Evolutionary conservation across 2,113 vertebrate species (phyloP).

Genomic region (Gallinago undulata): DNA sequence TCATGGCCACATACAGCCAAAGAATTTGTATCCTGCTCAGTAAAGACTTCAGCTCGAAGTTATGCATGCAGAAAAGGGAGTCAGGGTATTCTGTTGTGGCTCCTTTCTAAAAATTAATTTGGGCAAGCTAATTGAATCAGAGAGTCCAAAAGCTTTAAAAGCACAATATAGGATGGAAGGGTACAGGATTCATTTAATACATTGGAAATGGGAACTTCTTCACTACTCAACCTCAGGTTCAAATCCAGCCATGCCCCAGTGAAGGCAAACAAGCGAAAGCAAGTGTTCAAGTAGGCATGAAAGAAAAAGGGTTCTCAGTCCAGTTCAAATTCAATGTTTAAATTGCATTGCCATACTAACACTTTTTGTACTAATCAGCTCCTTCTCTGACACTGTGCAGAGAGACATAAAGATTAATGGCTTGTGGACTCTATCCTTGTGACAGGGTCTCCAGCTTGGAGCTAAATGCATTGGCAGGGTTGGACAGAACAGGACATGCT

Average conservation of each 20-base stretch:
- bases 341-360: neutral
- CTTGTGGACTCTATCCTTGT: neutral
- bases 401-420: neutral
- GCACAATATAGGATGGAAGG: neutral
- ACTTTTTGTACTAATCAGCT: neutral
- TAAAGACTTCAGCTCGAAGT: neutral
- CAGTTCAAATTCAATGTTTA: neutral
- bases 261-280: neutral
- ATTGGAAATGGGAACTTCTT: neutral
- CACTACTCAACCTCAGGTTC: neutral
- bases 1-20: fast-evolving
- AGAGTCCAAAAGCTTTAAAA: neutral
- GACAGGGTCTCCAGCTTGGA: neutral
- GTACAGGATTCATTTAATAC: neutral
- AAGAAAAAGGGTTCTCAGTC: neutral
- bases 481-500: neutral
- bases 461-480: neutral
- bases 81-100: neutral
- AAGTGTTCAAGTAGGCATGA: neutral
- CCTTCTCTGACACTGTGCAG: neutral
- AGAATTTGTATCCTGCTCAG: neutral
- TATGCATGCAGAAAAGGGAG: neutral
- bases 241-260: neutral
- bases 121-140: neutral
- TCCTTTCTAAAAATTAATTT: neutral